These are phyloP conservation scores for Philypnodon macrostomus DNA, from an alignment of 2,797 vertebrate genomes.

Conservation along the genomic window DNA sequence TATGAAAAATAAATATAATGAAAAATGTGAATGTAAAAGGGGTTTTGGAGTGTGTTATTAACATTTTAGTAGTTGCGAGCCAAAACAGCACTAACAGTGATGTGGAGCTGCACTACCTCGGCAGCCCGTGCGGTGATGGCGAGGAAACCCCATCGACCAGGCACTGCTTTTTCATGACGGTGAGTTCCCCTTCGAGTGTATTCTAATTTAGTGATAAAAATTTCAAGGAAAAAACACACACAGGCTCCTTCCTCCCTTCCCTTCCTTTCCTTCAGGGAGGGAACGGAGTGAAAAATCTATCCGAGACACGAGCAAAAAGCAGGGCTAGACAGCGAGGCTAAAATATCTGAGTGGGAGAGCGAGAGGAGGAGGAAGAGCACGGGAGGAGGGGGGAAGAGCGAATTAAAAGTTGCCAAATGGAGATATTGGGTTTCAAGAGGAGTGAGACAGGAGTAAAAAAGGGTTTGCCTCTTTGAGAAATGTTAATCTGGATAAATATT, in stretches of 20 bases:
- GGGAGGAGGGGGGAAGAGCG: conserved; percentile 87
- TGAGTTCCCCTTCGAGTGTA: conserved; percentile 99
- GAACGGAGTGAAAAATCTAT: conserved; percentile 89
- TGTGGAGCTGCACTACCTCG: conserved; percentile 78
- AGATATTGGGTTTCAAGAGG: conserved; percentile 99
- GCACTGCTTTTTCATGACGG: conserved; percentile 99
- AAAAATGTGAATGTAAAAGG: not conserved
- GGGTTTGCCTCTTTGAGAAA: conserved; percentile 80
- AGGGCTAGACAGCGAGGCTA: conserved; percentile 79
- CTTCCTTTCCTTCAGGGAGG: conserved; percentile 92
- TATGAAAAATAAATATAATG: not conserved
- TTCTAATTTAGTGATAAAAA: conserved; percentile 99
- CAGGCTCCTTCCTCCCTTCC: conserved; percentile 79
- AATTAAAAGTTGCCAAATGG: conserved; percentile 99
- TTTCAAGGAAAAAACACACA: conserved; percentile 99
- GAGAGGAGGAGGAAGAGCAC: conserved; percentile 80
- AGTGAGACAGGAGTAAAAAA: conserved; percentile 85
- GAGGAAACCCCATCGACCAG: conserved; percentile 99
- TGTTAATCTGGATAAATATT: conserved; percentile 81
- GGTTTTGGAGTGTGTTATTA: not conserved
- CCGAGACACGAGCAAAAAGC: conserved; percentile 91
- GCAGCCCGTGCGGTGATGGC: conserved; percentile 99
- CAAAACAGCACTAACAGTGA: conserved; percentile 31
- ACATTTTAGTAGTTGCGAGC: conserved; percentile 3
- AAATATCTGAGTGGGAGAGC: conserved; percentile 88